Evolutionary conservation across 2,888 invertebrate species (phyloP), one percentile per base, ranked within the genome.

Genomic region (Pristionchus exspectatus): DNA sequence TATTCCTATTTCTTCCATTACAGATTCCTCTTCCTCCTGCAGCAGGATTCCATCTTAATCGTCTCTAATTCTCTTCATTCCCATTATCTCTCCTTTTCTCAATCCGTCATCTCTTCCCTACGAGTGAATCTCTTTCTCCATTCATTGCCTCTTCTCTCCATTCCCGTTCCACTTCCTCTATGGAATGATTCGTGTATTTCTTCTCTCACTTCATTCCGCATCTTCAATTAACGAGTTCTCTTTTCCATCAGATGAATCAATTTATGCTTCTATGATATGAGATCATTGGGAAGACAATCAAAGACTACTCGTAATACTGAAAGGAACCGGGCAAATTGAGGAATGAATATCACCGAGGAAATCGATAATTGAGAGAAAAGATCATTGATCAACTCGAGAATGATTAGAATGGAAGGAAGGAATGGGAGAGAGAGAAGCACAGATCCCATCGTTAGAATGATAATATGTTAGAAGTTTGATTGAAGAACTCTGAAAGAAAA

Each of bases 21-120:
- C 86, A 92, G 92, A 90, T 93, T 27, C 91, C 92, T 12, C 91
- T 90, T 10, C 92, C 92, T 88, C 92, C 92, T 9, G 85, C 92
- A 0, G 91, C 92, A 50, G 92, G 91, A 83, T 88, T 74, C 72
- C 90, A 91, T 88, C 89, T 92, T 14, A 91, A 91, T 86, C 91
- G 91, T 5, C 88, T 91, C 4, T 84, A 59, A 27, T 21, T 84
- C 33, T 59, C 54, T 84, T 27, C 54, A 21, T 83, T 50, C 54
- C 24, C n/a, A 33, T 27, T 7, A 27, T 83, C 27, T 56, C 56
- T 18, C 44, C 27, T 9, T 84, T 30, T 56, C 56, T 56, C 24
- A 4, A 14, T 27, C 24, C 56, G 16, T 84, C 59, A 56, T 59
- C 56, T 84, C 30, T 56, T 56, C 56, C 33, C 84, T 84, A 84